These are phyloP conservation scores for Tachyglossus aculeatus DNA, from an alignment of 2,797 vertebrate species.

Conservation along the genomic window DNA sequence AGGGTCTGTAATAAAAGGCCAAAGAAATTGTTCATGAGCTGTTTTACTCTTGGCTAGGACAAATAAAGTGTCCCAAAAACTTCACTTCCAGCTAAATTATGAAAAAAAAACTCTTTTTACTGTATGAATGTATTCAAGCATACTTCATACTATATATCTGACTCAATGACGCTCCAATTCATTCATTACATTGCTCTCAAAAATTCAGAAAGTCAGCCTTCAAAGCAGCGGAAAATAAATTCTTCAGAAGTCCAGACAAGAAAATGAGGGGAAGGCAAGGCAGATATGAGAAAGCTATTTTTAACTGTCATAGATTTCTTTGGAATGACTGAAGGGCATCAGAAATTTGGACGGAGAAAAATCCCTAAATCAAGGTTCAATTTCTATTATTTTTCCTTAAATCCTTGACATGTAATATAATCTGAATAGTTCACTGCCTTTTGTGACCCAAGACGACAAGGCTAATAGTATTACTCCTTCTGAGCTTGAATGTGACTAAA, in stretches of 20 bases:
- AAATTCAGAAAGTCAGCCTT: neutral
- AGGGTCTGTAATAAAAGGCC: neutral
- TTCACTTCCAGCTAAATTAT: neutral
- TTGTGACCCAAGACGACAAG: neutral
- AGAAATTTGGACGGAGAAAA: neutral
- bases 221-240: neutral
- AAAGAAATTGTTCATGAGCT: constrained; percentile 6
- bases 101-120: neutral
- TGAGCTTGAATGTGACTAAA: neutral
- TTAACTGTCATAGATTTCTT: no score
- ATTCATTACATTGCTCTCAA: constrained; percentile 21
- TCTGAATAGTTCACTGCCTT: neutral
- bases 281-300: no score
- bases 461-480: neutral
- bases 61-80: constrained; percentile 4
- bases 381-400: constrained; percentile 1
- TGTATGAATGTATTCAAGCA: constrained; percentile 3
- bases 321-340: neutral
- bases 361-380: neutral
- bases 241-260: constrained; percentile 3
- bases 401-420: neutral
- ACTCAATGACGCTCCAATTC: constrained; percentile 13
- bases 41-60: neutral
- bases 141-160: neutral
- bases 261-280: no score